A percentile compares a stretch with the other conserved stretches of the same genome.
Evolutionary conservation across 2,888 invertebrate species (phyloP).

Genomic region (Lottia scabra): DNA sequence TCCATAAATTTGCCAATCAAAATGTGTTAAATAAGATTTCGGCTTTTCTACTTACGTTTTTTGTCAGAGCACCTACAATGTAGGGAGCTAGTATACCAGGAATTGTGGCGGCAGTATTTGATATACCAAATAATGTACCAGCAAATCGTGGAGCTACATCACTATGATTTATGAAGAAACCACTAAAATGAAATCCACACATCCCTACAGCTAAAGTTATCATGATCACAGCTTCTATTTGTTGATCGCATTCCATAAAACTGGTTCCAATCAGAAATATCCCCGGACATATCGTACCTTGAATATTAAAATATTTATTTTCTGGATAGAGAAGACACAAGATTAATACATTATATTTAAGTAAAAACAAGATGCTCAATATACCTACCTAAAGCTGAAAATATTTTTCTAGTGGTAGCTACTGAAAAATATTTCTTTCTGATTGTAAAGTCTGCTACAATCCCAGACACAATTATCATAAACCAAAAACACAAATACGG

Average conservation of each 20-base stretch:
- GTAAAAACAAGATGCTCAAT: neutral
- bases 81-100: slow-evolving; percentile 58
- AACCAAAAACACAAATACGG: slow-evolving; percentile 55
- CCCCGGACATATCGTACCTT: slow-evolving; percentile 50
- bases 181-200: slow-evolving; percentile 57
- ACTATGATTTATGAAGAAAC: slow-evolving; percentile 57
- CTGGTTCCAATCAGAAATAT: slow-evolving; percentile 50
- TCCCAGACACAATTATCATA: slow-evolving; percentile 46
- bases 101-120: slow-evolving; percentile 52
- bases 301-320: slow-evolving; percentile 1
- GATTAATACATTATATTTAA: neutral
- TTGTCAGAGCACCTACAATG: slow-evolving; percentile 55
- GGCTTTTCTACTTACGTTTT: slow-evolving; percentile 39
- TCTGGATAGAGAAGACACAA: too few relatives aligned
- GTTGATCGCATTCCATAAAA: slow-evolving; percentile 55
- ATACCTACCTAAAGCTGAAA: slow-evolving; percentile 41
- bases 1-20: too few relatives aligned
- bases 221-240: slow-evolving; percentile 48
- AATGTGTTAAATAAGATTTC: too few relatives aligned
- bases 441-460: slow-evolving; percentile 49
- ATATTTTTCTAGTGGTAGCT: slow-evolving; percentile 49
- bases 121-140: slow-evolving; percentile 55
- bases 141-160: slow-evolving; percentile 60
- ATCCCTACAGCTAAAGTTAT: slow-evolving; percentile 52
- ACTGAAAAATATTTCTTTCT: slow-evolving; percentile 43